A percentile compares a stretch with the other conserved stretches of the same genome.
These are phyloP conservation scores for Megathymus violae DNA, from an alignment of 1,140 invertebrate species.

Conservation along the genomic window DNA sequence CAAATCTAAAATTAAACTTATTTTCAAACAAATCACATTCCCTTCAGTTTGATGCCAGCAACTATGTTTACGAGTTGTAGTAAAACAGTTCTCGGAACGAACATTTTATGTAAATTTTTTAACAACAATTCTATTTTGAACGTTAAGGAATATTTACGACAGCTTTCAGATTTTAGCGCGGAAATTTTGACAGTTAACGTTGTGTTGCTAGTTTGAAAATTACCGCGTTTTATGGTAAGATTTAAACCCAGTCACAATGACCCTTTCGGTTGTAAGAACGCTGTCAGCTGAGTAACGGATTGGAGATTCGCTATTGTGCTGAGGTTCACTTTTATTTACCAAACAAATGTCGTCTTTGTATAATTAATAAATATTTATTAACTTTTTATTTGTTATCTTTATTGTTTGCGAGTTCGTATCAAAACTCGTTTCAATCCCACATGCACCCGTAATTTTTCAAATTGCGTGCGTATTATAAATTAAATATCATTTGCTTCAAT, in stretches of 20 bases:
- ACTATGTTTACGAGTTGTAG: conserved; percentile 24
- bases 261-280: background rate
- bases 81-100: conserved; percentile 27
- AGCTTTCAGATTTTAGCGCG: conserved; percentile 13
- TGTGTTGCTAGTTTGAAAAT: conserved; percentile 14
- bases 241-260: background rate
- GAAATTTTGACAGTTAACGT: conserved; percentile 22
- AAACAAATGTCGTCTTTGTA: too few relatives aligned
- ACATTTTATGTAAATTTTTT: conserved; percentile 28
- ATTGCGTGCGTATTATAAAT: too few relatives aligned
- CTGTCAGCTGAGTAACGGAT: background rate
- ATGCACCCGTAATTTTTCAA: too few relatives aligned
- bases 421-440: too few relatives aligned
- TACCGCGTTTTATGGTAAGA: background rate
- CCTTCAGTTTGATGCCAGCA: conserved; percentile 10
- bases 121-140: conserved; percentile 19
- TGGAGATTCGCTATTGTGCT: too few relatives aligned
- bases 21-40: conserved; percentile 5
- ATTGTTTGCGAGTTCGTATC: too few relatives aligned
- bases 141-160: conserved; percentile 16
- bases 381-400: too few relatives aligned
- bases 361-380: too few relatives aligned
- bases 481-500: too few relatives aligned
- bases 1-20: background rate
- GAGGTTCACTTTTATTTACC: too few relatives aligned